Base-by-base conservation (phyloP, 2,888 invertebrate genomes). In the Pammene fasciana region DNA sequence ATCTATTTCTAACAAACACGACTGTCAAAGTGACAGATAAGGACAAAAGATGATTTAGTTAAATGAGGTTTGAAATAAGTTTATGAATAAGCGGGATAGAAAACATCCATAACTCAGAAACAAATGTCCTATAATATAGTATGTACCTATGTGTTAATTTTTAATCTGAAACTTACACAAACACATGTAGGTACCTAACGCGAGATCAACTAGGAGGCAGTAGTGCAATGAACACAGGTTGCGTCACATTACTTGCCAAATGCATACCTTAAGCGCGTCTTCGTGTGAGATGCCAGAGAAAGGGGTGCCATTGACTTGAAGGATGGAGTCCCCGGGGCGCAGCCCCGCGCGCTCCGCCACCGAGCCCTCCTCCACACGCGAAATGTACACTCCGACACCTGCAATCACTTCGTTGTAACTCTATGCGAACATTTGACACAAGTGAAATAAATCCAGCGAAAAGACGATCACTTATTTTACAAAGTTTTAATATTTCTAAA, bases 281-380 rank as follows among this genome's bases (percentile, higher is more conserved):
- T 97, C 96, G 89, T 98, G 98, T 75, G 96, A 96, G 85, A 98
- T 97, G 82, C 97, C 97, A 68, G 97, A 96, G 91, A 98, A 98
- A 74, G 97, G 98, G 72, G 97, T 97, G 73, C 98, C 98, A 90
- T 98, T 98, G 76, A 98, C 98, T 90, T 98, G 97, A 81, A 98
- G 94, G 85, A 98, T 98, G 86, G 98, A 97, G 94, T 98, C 98
- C 74, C 98, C 98, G 74, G 97, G 97, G 82, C 97, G 94, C 75
- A 98, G 94, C 74, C 97, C 97, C 73, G 97, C 96, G 76, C 97
- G 94, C 88, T 97, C 97, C 75, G 97, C 97, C 77, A 97, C 96
- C 80, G 97, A 97, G 74, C 97, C 96, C 81, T 97, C 97, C 87
- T 97, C 97, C 80, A 98, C 97, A 81, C 97, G 94, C 81, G 97